phyloP scores from a whole-genome alignment of 2,113 vertebrate genomes.

The Cardinalis cardinalis region DNA sequence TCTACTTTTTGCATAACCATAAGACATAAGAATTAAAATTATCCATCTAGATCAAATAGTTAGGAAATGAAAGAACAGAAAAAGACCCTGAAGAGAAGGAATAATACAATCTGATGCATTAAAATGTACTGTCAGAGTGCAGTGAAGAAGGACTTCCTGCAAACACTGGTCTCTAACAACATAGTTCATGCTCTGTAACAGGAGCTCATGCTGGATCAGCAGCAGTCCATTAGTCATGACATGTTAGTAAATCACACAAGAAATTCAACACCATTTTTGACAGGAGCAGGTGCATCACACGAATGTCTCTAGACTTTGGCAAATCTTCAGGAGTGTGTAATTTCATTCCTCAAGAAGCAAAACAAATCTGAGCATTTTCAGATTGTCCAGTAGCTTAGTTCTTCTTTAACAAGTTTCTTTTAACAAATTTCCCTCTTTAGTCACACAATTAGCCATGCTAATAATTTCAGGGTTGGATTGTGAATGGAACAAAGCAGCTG shows the following conservation, averaged over 20 bases:
- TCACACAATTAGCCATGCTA: neutral
- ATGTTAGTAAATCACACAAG: neutral
- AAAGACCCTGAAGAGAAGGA: neutral
- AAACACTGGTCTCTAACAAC: neutral
- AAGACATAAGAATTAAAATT: neutral
- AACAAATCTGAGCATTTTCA: neutral
- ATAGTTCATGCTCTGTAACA: neutral
- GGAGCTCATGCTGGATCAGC: neutral
- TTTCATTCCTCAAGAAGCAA: neutral
- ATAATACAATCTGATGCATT: neutral
- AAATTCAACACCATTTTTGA: neutral
- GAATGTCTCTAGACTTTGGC: neutral
- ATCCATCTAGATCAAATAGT: neutral
- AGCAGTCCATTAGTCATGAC: neutral
- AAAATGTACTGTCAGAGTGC: neutral
- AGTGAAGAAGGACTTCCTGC: neutral
- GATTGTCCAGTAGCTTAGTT: neutral
- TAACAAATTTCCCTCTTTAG: neutral
- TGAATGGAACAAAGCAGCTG: neutral
- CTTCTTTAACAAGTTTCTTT: neutral
- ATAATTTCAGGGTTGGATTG: neutral
- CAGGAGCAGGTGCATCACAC: conserved; percentile 21
- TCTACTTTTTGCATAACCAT: neutral
- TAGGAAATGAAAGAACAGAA: neutral
- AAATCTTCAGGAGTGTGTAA: neutral